These are phyloP conservation scores for Dasysyrphus albostriatus DNA, from an alignment of 2,888 invertebrate genomes.

Conservation along the genomic window DNA sequence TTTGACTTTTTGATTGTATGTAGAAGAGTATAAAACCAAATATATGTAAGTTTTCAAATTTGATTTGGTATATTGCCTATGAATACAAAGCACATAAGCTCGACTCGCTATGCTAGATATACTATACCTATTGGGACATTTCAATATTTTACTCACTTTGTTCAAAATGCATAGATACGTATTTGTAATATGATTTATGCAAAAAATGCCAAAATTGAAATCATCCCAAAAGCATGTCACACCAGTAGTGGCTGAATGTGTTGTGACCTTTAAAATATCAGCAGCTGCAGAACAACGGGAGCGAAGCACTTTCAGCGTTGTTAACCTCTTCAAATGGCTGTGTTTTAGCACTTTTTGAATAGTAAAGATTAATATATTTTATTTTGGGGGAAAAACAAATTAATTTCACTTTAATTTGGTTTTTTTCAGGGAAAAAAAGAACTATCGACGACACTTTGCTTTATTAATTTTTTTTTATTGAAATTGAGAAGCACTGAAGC, in stretches of 20 bases:
- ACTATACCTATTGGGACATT: conserved; percentile 7
- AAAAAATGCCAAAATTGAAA: conserved; percentile 55
- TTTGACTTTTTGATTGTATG: not conserved
- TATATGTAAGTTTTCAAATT: conserved; percentile 11
- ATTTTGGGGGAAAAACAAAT: conserved; percentile 8
- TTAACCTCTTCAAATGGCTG: conserved; percentile 18
- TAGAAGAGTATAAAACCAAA: not conserved
- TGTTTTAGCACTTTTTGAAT: conserved; percentile 17
- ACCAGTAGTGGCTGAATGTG: conserved; percentile 36
- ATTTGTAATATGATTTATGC: conserved; percentile 49
- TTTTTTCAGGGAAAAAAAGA: conserved; percentile 11
- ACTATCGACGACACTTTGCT: conserved; percentile 59
- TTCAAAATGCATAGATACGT: conserved; percentile 51
- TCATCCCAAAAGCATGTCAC: conserved; percentile 65
- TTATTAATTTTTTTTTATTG: conserved; percentile 12
- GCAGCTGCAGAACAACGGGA: conserved; percentile 48
- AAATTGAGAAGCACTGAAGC: conserved; percentile 31
- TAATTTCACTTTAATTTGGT: conserved; percentile 23
- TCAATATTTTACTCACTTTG: conserved; percentile 60
- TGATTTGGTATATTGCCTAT: conserved; percentile 10
- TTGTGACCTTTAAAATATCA: conserved; percentile 64
- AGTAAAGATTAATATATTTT: not conserved
- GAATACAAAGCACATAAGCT: conserved; percentile 9
- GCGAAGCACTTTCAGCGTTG: conserved; percentile 42
- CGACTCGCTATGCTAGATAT: not conserved